Base-by-base conservation (phyloP, 2,888 invertebrate genomes). In the Hoplodrina blanda region DNA sequence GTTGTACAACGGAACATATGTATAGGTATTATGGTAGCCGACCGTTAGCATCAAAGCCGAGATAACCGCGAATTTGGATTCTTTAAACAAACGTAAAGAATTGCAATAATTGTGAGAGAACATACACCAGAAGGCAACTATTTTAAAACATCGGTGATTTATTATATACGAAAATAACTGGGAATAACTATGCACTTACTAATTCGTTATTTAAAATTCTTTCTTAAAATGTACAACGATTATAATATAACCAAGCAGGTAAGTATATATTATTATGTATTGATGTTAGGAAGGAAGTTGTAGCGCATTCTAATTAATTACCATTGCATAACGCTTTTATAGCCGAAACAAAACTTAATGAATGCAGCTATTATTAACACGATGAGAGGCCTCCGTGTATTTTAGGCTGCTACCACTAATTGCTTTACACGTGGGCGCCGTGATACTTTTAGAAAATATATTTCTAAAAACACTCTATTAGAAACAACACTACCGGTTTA, bases 1-100 rank as follows among this genome's bases (percentile, higher is more conserved):
- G 69, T 80, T 83, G 81, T 64, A 76, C 75, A 69, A 80, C 80
- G 75, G 71, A 82, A 78, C 52, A 25, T 25, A n/a, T n/a, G 59
- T 70, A 46, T 46, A 41, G 41, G 11, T 41, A 46, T 46, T 6
- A 56, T 66, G 68, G 60, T 50, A 19, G 17, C 30, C 60, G 10
- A 53, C 60, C 71, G 62, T 61, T 71, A 69, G 66, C 77, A 82
- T 68, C 60, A 77, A 79, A 79, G 33, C 46, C 37, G 15, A 13
- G 50, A 69, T 66, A 59, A 65, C 17, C 15, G 60, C 53, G 13
- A 74, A 75, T 74, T 63, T 53, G 13, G 44, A 19, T 46, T 44
- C 17, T 66, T n/a, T 63, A 61, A 55, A 76, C 68, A 76, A 76
- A 78, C 49, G 46, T 20, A 37, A 56, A 57, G 20, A 56, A 54